Conservation (phyloP, 2,797 vertebrate species). For the Dipus sagitta region DNA sequence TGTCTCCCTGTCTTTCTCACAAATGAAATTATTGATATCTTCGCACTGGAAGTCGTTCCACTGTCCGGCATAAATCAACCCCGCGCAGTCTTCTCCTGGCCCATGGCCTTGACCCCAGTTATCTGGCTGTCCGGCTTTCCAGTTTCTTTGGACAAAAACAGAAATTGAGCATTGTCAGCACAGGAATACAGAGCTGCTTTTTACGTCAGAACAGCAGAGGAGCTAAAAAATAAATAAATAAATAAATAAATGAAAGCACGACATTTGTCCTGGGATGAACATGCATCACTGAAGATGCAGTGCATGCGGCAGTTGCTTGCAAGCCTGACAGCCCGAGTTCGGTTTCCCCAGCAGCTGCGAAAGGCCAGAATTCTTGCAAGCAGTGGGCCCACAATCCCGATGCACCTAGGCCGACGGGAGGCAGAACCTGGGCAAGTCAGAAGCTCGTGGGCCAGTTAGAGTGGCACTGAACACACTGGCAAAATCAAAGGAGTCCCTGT, state of each 20-base stretch:
- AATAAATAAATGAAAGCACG: slow-evolving; percentile 36
- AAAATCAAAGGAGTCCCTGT: no score
- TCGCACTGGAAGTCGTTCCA: slow-evolving; percentile 98
- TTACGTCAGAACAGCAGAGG: slow-evolving; percentile 42
- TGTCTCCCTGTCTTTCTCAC: slow-evolving; percentile 92
- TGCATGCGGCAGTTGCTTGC: no score
- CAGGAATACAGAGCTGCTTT: slow-evolving; percentile 64
- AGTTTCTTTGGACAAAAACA: slow-evolving; percentile 92
- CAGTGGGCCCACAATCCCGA: no score
- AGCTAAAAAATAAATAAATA: slow-evolving; percentile 23
- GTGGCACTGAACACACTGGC: no score
- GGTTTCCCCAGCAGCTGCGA: no score
- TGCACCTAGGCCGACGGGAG: no score
- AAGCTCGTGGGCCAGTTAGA: no score
- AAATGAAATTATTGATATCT: slow-evolving; percentile 95
- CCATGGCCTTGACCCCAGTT: slow-evolving; percentile 93
- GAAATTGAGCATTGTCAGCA: slow-evolving; percentile 79
- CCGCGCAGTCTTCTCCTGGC: slow-evolving; percentile 94
- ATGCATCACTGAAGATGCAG: slow-evolving; percentile 82
- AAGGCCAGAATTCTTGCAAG: no score
- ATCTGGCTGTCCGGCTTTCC: slow-evolving; percentile 96
- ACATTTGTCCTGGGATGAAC: slow-evolving; percentile 82
- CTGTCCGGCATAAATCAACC: slow-evolving; percentile 92
- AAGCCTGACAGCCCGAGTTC: no score
- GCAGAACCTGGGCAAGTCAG: no score